Base-by-base conservation (phyloP, 1,140 invertebrate species). In the Zaprionus ghesquierei region DNA sequence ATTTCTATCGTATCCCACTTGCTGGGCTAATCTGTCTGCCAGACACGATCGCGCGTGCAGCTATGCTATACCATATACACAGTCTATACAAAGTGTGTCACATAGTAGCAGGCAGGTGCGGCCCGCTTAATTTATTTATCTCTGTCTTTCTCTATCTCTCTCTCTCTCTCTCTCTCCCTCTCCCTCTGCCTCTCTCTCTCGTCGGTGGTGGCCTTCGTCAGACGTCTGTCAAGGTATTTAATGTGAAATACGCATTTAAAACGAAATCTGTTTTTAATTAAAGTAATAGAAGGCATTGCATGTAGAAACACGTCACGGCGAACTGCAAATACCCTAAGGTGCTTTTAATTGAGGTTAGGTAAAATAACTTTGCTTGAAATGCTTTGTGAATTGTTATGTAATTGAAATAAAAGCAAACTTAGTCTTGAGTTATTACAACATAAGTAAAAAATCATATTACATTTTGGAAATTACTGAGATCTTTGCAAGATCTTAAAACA, bases 211-310 rank as follows among this genome's bases (percentile, higher is more conserved):
- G 41, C 18, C 41, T 22, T 23, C 25, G 41, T 27, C 35, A 44
- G 56, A 20, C 23, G 6, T 50, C 58, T 61, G 44, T 33, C 44
- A 50, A n/a, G 56, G 38, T 31, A 31, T 20, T 61, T 23, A 50
- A 23, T 50, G 58, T 2, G 50, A 31, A 22, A 54, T 29, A 54
- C 33, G 8, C 27, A 66, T 46, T 44, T 35, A 15, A 58, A 49
- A 58, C 22, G 13, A 49, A 46, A 56, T 65, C 53, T 46, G 38
- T 33, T 65, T 65, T 56, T 65, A 58, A 65, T 65, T 56, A 65
- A 33, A 31, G n/a, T 56, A 46, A 23, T 23, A 61, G 44, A 49
- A 49, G 15, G 2, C 20, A 0, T 22, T 9, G 41, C 41, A 22
- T 10, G 31, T 2, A 2, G 1, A n/a, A 5, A 8, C 8, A 6